Conservation (phyloP, 2,113 vertebrate genomes). For the Xerus inauris region DNA sequence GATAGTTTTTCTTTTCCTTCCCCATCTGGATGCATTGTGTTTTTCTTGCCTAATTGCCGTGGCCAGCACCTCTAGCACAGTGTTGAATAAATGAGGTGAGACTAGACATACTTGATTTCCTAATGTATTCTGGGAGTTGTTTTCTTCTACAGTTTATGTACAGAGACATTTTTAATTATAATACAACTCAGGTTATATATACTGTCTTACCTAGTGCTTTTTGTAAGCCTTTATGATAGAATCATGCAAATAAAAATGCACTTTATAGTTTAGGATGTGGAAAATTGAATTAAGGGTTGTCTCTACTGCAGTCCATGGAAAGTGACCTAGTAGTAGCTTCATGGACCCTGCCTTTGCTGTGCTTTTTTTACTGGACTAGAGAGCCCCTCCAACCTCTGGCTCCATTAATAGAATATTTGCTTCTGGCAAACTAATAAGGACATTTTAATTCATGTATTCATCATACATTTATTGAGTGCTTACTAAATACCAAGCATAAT, state of each 20-base stretch:
- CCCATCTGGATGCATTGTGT: background rate
- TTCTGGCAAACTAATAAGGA: background rate
- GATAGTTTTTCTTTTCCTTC: background rate
- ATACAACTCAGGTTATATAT: background rate
- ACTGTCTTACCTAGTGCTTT: background rate
- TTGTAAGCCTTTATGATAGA: background rate
- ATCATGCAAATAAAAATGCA: background rate
- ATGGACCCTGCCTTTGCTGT: background rate
- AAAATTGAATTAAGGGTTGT: background rate
- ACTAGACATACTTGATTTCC: background rate
- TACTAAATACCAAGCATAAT: background rate
- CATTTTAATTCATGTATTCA: slow-evolving; percentile 49
- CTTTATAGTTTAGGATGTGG: background rate
- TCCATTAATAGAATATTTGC: background rate
- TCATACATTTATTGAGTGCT: background rate
- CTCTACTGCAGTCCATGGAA: background rate
- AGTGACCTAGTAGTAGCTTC: background rate
- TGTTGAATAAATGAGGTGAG: background rate
- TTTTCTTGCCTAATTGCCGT: background rate
- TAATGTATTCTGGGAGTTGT: background rate
- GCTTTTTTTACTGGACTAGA: background rate
- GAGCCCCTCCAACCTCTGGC: background rate
- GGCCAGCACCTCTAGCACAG: background rate
- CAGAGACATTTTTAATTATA: background rate
- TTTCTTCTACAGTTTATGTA: background rate